Evolutionary conservation across 1,140 invertebrate genomes (phyloP), one percentile per base, ranked within the genome.

Genomic region (Frieseomelitta varia): DNA sequence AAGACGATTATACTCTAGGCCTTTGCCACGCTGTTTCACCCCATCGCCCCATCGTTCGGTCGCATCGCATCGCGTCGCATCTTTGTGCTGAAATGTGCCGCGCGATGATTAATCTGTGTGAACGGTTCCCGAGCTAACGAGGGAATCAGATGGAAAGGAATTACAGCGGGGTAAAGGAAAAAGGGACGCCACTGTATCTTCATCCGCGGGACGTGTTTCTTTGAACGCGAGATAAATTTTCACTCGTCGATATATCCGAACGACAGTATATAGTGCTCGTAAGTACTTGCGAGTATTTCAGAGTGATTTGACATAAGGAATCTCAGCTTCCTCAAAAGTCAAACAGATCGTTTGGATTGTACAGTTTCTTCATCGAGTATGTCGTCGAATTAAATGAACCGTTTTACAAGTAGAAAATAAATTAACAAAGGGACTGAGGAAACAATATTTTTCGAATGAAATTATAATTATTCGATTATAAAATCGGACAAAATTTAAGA

Each of bases 91-190:
- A 15, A 34, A 34, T 24, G 14, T n/a, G 24, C 65, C 47, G 61
- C 47, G 19, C 61, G 15, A 34, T 55, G 76, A 55, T 55, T 79
- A 53, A 79, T 79, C 65, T 58, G 30, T 71, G 78, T 12, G 63
- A 79, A 79, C 73, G n/a, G n/a, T 79, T 34, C 47, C 39, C 1
- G 21, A 55, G 21, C 56, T 79, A 79, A 79, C 55, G 27, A 55
- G 51, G 63, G 51, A 79, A 79, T 67, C 51, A 21, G 17, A 17
- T 30, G 17, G 12, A 56, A 21, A 24, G 30, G 8, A 19, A 27
- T 51, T 27, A 14, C 10, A 69, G 14, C 10, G 0, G 21, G 11
- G 11, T 2, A 27, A n/a, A 76, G 0, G 61, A 4, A 4, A 47
- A n/a, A 76, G 24, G 2, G n/a, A 65, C 2, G 8, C 14, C 19